These are phyloP conservation scores for Eolophus roseicapilla DNA, from an alignment of 2,113 vertebrate species.

Conservation along the genomic window DNA sequence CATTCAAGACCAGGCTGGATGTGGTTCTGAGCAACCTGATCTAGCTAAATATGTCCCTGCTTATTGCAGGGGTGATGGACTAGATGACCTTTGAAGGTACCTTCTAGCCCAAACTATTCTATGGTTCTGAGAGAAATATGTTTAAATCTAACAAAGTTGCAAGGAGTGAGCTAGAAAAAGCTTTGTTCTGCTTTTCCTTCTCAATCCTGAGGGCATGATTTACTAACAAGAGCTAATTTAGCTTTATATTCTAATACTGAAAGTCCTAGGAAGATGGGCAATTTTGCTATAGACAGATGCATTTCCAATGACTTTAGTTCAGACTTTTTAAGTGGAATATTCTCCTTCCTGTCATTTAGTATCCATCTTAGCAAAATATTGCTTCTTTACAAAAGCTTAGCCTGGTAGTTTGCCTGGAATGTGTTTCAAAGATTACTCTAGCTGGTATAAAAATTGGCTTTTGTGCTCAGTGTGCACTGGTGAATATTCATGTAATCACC, in stretches of 20 bases:
- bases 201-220: neutral
- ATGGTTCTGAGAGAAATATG: neutral
- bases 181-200: neutral
- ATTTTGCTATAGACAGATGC: neutral
- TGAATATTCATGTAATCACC: constrained; percentile 69
- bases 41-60: neutral
- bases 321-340: constrained; percentile 21
- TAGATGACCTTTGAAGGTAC: neutral
- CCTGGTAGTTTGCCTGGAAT: constrained; percentile 44
- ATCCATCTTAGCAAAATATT: constrained; percentile 3
- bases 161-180: neutral
- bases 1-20: neutral
- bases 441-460: constrained; percentile 5
- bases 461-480: neutral
- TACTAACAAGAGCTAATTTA: constrained; percentile 29
- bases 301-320: neutral
- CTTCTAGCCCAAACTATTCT: neutral
- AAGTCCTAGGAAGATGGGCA: neutral
- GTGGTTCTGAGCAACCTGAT: neutral
- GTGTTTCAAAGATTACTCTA: constrained; percentile 50
- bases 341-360: constrained; percentile 11
- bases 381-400: constrained; percentile 20
- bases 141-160: constrained; percentile 37
- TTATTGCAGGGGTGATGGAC: accelerated
- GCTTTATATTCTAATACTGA: neutral